phyloP scores from a whole-genome alignment of 2,888 invertebrate genomes.

The Dione juno region DNA sequence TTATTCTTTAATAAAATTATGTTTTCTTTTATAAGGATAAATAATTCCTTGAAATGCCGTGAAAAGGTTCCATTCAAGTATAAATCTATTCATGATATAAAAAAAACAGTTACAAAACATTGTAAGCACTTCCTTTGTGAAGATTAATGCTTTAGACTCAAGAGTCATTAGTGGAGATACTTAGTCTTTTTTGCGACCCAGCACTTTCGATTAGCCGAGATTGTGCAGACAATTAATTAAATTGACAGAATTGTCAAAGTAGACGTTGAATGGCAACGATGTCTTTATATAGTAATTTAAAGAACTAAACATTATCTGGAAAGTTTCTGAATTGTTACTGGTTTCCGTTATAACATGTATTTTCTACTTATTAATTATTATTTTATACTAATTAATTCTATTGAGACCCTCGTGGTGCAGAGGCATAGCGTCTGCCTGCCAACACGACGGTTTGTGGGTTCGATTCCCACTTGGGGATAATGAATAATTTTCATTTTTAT shows the following conservation, averaged over 20 bases:
- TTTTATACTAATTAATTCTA: too few species aligned
- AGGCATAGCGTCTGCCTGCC: too few species aligned
- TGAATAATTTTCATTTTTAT: too few species aligned
- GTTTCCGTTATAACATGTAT: too few species aligned
- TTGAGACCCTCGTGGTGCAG: too few species aligned
- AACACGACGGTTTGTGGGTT: too few species aligned
- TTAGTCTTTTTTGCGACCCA: slow-evolving; percentile 28
- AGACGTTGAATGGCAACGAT: neutral
- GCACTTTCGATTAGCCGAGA: slow-evolving; percentile 27
- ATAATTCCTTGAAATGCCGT: neutral
- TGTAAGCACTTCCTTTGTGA: slow-evolving; percentile 34
- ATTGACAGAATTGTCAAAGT: slow-evolving; percentile 20
- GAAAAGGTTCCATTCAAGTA: slow-evolving; percentile 15
- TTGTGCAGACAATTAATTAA: slow-evolving; percentile 32
- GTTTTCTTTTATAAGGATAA: neutral
- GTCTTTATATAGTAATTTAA: neutral
- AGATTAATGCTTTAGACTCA: slow-evolving; percentile 38
- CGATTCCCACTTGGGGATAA: too few species aligned
- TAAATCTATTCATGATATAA: slow-evolving; percentile 23
- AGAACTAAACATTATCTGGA: too few species aligned
- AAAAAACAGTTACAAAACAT: slow-evolving; percentile 31
- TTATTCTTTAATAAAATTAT: neutral
- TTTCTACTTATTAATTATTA: too few species aligned
- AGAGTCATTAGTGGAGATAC: slow-evolving; percentile 31
- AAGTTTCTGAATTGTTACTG: too few species aligned